Evolutionary conservation across 2,113 vertebrate genomes (phyloP), one percentile per base, ranked within the genome.

Genomic region (Petrocephalus microphthalmus): DNA sequence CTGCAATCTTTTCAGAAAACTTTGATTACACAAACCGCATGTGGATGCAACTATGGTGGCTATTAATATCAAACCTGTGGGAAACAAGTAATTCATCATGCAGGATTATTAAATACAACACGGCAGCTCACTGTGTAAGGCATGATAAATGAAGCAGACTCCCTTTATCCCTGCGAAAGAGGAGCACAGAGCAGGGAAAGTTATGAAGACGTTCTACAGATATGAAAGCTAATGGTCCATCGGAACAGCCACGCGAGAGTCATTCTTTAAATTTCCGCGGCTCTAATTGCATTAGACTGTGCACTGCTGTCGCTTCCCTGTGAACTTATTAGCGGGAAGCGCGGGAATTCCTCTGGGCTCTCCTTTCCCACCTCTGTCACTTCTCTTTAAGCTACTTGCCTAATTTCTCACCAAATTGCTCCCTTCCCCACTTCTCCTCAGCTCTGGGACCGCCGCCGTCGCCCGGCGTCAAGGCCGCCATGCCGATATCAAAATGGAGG

Each of bases 201-300:
- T 89, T 91, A 93, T 93, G 88, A 93, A 92, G 90, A 93, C 89
- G 89, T 91, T 92, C 91, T 89, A 88, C 89, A 88, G 91, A 92
- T 93, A 92, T 92, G 92, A 92, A 92, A 91, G 90, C 91, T 92
- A 93, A 93, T 93, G 93, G 89, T 89, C 88, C 91, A 88, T 84
- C 88, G 20, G 85, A 92, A 91, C 90, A 93, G 91, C 89, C 92
- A 91, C 92, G 90, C 47, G 92, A 93, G 92, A 93, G 89, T 93
- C 92, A 91, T 90, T 93, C 93, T 94, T 95, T 94, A 93, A 93
- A 94, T 95, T 94, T 93, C 91, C 90, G 90, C 10, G 91, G 82
- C 91, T 85, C 91, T 94, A 94, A 94, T 94, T 93, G 92, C 90
- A 94, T 94, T 92, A 94, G 90, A 90, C 91, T 89, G 64, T 87